A percentile compares a stretch with the other conserved stretches of the same genome.
phyloP scores from a whole-genome alignment of 2,113 vertebrate genomes.

The Sorex fumeus region DNA sequence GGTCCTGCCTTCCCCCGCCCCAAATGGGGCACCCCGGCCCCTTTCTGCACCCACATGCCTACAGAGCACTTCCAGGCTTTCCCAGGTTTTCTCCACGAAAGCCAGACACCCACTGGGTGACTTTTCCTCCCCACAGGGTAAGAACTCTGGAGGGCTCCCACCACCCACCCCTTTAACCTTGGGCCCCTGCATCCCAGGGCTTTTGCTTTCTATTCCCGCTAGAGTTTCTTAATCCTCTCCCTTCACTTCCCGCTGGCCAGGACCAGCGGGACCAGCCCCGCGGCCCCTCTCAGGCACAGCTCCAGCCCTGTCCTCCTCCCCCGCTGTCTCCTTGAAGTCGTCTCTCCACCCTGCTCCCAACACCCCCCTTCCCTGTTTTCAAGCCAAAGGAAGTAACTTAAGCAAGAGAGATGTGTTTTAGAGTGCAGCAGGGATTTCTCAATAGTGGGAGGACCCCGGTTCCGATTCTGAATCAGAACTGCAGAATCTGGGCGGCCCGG shows the following conservation, averaged over 20 bases:
- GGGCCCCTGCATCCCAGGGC: background rate
- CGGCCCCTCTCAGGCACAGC: constrained; percentile 53
- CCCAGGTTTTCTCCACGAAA: background rate
- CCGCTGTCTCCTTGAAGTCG: constrained; percentile 80
- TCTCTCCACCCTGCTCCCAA: constrained; percentile 72
- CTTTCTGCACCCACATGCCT: background rate
- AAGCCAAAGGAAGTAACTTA: constrained; percentile 82
- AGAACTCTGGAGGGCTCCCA: background rate
- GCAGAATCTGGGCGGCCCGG: background rate
- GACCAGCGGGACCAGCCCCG: constrained; percentile 56
- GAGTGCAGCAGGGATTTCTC: constrained; percentile 72
- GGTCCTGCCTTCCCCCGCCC: background rate
- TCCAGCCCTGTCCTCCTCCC: constrained; percentile 75
- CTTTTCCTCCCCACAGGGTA: background rate
- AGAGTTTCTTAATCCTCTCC: constrained; percentile 61
- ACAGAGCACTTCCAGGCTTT: background rate
- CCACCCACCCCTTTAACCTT: background rate
- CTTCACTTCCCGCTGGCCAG: constrained; percentile 33
- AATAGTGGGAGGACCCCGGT: constrained; percentile 55
- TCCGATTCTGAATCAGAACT: constrained; percentile 40
- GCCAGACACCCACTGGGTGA: background rate
- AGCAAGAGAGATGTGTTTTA: constrained; percentile 71
- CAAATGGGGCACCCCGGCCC: background rate
- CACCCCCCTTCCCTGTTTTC: constrained; percentile 51
- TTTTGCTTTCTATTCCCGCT: constrained; percentile 35